These are phyloP conservation scores for Rhinoraja longicauda DNA, from an alignment of 2,797 vertebrate species.

Conservation along the genomic window DNA sequence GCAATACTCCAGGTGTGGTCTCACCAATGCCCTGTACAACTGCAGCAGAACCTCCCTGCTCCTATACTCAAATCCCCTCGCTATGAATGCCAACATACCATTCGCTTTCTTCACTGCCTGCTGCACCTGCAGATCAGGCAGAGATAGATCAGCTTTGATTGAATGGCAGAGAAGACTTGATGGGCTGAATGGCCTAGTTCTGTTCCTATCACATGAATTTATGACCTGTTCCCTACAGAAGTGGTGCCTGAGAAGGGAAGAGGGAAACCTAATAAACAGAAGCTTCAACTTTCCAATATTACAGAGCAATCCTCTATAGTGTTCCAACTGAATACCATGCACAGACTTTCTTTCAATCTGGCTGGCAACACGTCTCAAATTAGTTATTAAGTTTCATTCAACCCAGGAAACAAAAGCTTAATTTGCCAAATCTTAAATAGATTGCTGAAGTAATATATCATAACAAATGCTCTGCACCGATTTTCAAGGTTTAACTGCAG, in stretches of 20 bases:
- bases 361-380: background rate
- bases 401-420: background rate
- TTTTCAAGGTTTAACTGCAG: background rate
- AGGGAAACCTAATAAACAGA: background rate
- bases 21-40: too few relatives aligned
- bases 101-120: too few relatives aligned
- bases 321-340: background rate
- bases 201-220: too few relatives aligned
- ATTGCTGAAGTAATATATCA: background rate
- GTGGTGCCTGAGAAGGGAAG: background rate
- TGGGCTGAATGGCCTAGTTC: too few relatives aligned
- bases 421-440: constrained; percentile 1
- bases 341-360: background rate
- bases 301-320: background rate
- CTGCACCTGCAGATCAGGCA: too few relatives aligned
- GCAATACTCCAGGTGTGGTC: too few relatives aligned
- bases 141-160: too few relatives aligned
- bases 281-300: background rate
- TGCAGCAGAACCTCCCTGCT: too few relatives aligned
- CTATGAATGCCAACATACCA: too few relatives aligned
- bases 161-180: too few relatives aligned
- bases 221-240: background rate
- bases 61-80: too few relatives aligned
- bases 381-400: background rate
- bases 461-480: background rate